Percentiles rank a stretch among this genome's conserved stretches.
These are phyloP conservation scores for Poeciliopsis infans DNA, from an alignment of 2,797 vertebrate species.

Conservation along the genomic window DNA sequence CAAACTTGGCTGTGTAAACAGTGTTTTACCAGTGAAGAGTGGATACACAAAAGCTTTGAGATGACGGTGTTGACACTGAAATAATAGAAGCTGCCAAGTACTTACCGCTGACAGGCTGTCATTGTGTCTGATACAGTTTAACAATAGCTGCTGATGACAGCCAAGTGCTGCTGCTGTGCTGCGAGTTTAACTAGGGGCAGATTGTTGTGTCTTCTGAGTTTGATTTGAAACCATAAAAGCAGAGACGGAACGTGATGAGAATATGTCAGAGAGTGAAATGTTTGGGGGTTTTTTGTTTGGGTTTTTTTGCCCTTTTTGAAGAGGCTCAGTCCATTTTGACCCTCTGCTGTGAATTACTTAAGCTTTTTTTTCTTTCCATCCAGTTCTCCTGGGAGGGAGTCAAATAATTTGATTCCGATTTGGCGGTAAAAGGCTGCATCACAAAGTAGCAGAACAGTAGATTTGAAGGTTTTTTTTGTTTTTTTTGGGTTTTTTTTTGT, in stretches of 20 bases:
- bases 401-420: background rate
- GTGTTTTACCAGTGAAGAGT: slow-evolving; percentile 23
- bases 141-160: slow-evolving; percentile 57
- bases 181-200: background rate
- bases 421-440: background rate
- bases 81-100: slow-evolving; percentile 31
- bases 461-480: background rate
- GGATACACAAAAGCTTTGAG: slow-evolving; percentile 39
- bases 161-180: background rate
- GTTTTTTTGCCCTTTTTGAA: background rate
- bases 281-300: background rate
- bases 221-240: slow-evolving; percentile 1
- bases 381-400: background rate
- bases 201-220: slow-evolving; percentile 23
- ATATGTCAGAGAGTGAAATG: slow-evolving; percentile 3
- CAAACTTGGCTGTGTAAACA: slow-evolving; percentile 27
- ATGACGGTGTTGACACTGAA: slow-evolving; percentile 42
- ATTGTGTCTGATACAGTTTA: slow-evolving; percentile 39
- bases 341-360: background rate
- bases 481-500: background rate
- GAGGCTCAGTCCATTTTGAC: background rate
- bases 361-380: background rate
- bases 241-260: slow-evolving; percentile 1
- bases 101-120: slow-evolving; percentile 41
- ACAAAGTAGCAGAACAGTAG: background rate